phyloP scores from a whole-genome alignment of 1,140 invertebrate genomes.

The Proctacanthus coquilletti region DNA sequence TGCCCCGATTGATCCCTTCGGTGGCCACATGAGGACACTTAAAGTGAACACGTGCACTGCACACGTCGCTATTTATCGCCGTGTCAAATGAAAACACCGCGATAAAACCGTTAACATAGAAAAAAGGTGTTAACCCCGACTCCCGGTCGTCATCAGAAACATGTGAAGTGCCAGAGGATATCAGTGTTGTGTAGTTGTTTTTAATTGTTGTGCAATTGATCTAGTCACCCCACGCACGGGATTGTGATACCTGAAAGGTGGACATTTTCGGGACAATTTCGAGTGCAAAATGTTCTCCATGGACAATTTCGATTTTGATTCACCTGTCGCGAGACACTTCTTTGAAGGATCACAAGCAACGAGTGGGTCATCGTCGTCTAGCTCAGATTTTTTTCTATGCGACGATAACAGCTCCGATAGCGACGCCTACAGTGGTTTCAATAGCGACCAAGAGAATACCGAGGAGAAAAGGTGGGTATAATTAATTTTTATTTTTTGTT shows the following conservation, averaged over 20 bases:
- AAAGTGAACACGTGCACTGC: too few relatives aligned
- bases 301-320: slow-evolving; percentile 32
- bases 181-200: too few relatives aligned
- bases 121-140: too few relatives aligned
- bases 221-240: background rate
- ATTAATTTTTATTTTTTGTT: slow-evolving; percentile 3
- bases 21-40: too few relatives aligned
- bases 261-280: too few relatives aligned
- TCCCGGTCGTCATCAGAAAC: too few relatives aligned
- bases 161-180: too few relatives aligned
- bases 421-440: slow-evolving; percentile 33
- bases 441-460: slow-evolving; percentile 40
- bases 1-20: too few relatives aligned
- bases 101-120: too few relatives aligned
- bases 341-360: slow-evolving; percentile 29
- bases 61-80: too few relatives aligned
- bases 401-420: slow-evolving; percentile 38
- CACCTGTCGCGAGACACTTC: slow-evolving; percentile 31
- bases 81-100: too few relatives aligned
- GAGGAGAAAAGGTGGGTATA: slow-evolving; percentile 29
- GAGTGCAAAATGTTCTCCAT: slow-evolving; percentile 25
- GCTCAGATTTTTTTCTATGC: slow-evolving; percentile 34
- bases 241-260: background rate
- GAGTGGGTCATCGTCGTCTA: slow-evolving; percentile 26
- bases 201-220: background rate